Evolutionary conservation across 2,888 invertebrate species (phyloP), one percentile per base, ranked within the genome.

Genomic region (Rapana venosa): DNA sequence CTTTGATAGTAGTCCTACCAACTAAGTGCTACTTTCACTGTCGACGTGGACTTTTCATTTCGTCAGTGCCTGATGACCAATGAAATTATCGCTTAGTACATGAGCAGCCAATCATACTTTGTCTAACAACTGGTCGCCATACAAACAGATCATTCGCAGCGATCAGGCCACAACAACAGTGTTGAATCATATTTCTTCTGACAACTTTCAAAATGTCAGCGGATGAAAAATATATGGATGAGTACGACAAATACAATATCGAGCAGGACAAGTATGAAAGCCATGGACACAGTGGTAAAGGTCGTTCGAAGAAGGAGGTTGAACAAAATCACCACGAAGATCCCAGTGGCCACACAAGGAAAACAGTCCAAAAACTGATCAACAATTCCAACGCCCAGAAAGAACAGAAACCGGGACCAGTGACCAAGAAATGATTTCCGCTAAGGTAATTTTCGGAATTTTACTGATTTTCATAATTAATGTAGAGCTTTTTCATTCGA

Each of bases 161-260:
- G 56, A 85, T 85, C 85, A 30, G 85, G 20, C 32, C 32, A 20
- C 77, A 79, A 26, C 15, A 86, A 86, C n/a, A 35, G 66, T 61
- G n/a, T 61, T 61, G 86, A 8, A 5, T 35, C 47, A 47, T 35
- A 79, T 35, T 79, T 79, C 20, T 32, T 79, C 79, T 32, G 20
- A 15, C 20, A 32, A 22, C 35, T 30, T 47, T n/a, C 0, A 90
- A 89, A 35, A 92, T 91, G 91, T 89, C 92, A 17, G 90, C n/a
- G 15, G 92, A 92, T 79, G 91, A 92, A 26, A 89, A 92, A 58
- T 92, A 91, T 35, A 81, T 92, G 89, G 87, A 90, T 61, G 90
- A 98, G 96, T 98, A 98, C 97, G 99, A 99, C 95, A 98, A 98
- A 96, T 99, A 98, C 97, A 98, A 98, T 96, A 98, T 98, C 96